Evolutionary conservation across 2,888 invertebrate genomes (phyloP).

Genomic region (Rhagium mordax): DNA sequence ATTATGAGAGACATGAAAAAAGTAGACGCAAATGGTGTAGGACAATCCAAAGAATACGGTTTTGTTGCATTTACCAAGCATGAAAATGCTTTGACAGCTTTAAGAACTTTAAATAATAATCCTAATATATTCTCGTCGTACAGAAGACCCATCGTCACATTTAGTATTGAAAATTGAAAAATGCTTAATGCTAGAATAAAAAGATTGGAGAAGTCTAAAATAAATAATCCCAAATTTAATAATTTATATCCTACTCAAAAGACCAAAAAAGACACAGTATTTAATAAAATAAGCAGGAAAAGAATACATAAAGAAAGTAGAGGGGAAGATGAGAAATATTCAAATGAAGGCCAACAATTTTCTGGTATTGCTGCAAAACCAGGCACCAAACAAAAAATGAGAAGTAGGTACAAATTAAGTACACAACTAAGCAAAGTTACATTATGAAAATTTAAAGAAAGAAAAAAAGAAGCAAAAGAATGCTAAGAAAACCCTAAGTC

Average conservation of each 20-base stretch:
- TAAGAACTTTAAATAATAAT: conserved; percentile 93
- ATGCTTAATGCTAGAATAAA: conserved; percentile 86
- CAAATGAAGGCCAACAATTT: conserved; percentile 69
- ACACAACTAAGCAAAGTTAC: conserved; percentile 80
- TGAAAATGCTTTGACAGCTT: conserved; percentile 87
- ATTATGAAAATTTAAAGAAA: conserved; percentile 78
- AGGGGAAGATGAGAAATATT: conserved; percentile 49
- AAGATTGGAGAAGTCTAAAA: conserved; percentile 81
- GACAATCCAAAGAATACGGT: conserved; percentile 91
- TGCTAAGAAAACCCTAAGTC: conserved; percentile 72
- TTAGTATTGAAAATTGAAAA: conserved; percentile 91
- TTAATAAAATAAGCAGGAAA: conserved; percentile 46
- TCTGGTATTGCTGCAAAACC: conserved; percentile 79
- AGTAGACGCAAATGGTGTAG: conserved; percentile 75
- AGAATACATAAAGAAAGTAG: conserved; percentile 53
- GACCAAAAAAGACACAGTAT: conserved; percentile 51
- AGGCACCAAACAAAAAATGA: conserved; percentile 77
- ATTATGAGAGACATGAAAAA: conserved; percentile 89
- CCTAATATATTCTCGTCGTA: conserved; percentile 81
- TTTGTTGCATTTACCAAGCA: conserved; percentile 94
- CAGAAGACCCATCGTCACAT: conserved; percentile 89
- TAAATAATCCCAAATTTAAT: conserved; percentile 77
- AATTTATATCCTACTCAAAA: conserved; percentile 61
- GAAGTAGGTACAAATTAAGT: conserved; percentile 80
- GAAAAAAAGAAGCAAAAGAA: conserved; percentile 79